Percentiles rank a stretch among this genome's conserved stretches.
These are phyloP conservation scores for Caenorhabditis auriculariae DNA, from an alignment of 2,888 invertebrate species.

Conservation along the genomic window DNA sequence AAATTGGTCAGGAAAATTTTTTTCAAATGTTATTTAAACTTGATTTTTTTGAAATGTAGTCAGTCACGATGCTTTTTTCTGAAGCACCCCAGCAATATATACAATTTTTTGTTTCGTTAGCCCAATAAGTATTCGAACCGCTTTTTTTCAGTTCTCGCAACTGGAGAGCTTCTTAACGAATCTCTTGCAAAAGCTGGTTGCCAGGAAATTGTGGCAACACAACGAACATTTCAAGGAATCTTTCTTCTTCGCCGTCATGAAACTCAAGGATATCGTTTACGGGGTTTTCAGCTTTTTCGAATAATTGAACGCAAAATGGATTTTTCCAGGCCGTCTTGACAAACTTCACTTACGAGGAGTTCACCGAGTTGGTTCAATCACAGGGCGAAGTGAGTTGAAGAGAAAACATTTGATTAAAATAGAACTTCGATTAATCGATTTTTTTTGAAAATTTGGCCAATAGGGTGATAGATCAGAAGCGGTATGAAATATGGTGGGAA, in stretches of 20 bases:
- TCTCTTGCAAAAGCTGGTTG: conserved; percentile 47
- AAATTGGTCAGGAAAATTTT: too few species aligned
- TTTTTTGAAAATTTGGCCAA: too few species aligned
- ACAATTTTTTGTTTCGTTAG: too few species aligned
- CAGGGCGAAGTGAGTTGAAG: conserved; percentile 9
- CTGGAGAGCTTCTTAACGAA: conserved; percentile 56
- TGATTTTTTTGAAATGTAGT: too few species aligned
- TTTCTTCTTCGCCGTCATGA: conserved; percentile 39
- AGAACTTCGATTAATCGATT: too few species aligned
- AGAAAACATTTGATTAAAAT: conserved; percentile 1
- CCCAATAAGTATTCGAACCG: too few species aligned
- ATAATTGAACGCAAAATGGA: conserved; percentile 3
- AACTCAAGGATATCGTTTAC: conserved; percentile 38
- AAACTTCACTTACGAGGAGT: conserved; percentile 31
- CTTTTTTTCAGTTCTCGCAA: conserved; percentile 34
- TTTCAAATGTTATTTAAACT: too few species aligned
- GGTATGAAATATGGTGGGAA: too few species aligned
- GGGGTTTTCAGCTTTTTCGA: conserved; percentile 12
- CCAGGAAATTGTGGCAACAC: conserved; percentile 37
- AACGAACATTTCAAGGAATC: conserved; percentile 23
- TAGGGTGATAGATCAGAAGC: too few species aligned
- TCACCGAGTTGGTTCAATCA: conserved; percentile 35
- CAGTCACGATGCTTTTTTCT: too few species aligned
- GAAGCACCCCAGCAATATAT: too few species aligned
- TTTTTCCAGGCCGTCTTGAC: conserved; percentile 36